Base-by-base conservation (phyloP, 2,113 vertebrate genomes). In the Turdus rufiventris region DNA sequence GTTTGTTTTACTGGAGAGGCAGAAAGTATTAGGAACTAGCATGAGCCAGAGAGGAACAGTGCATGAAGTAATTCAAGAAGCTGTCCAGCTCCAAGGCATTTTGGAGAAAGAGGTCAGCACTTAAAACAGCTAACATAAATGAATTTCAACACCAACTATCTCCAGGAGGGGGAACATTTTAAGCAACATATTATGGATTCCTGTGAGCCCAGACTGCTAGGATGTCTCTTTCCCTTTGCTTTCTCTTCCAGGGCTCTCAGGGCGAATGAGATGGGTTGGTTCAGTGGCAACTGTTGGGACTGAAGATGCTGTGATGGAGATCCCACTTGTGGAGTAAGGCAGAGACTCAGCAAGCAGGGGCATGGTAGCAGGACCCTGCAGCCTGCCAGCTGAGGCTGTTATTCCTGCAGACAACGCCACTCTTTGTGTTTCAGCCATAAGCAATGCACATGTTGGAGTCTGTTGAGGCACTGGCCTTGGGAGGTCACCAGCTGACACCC, bases 51-150 rank as follows among this genome's bases (percentile, higher is more conserved):
- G 53, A 42, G 25, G 54, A 95, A 68, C 60, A 65, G 79, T 20
- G 51, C 29, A 31, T 95, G 88, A 88, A 57, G 85, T 62, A 92
- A 95, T 78, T 29, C 75, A 77, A 88, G 79, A 93, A 83, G 91
- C 20, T 91, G 85, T 95, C 75, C 92, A 51, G 75, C 85, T 93
- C 63, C 75, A 73, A 85, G 92, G 67, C 88, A 77, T 94, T 88
- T 80, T 92, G 85, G 56, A 83, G 75, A 90, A 92, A 88, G 92
- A 94, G 68, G 33, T 45, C 33, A 61, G 71, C 50, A 29, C 83
- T 83, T 85, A 71, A 93, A 93, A 92, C 86, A 95, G 75, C 26
- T 66, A 89, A 78, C 60, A 77, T 71, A 89, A 85, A 89, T 68
- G 4, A 73, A 91, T 91, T 96, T 91, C 92, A 85, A 70, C 82